Conservation (phyloP, 2,113 vertebrate species). For the Hemicordylus capensis region DNA sequence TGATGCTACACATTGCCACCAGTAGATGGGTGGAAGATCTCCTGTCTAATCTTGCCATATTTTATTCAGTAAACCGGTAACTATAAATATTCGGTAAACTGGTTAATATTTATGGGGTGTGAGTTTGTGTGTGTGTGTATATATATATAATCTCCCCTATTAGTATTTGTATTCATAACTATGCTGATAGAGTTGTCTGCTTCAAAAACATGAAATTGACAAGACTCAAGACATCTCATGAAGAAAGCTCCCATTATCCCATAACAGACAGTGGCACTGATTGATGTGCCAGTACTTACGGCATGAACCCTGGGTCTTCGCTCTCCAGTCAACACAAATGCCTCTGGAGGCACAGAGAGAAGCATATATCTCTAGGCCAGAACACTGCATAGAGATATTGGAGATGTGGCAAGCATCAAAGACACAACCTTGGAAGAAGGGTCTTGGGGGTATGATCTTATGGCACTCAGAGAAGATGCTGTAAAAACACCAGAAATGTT, state of each 20-base stretch:
- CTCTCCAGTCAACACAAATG: slow-evolving; percentile 87
- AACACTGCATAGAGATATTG: slow-evolving; percentile 63
- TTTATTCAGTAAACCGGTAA: background rate
- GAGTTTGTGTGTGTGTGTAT: too few relatives aligned
- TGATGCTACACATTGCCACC: background rate
- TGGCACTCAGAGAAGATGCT: slow-evolving; percentile 84
- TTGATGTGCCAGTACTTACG: slow-evolving; percentile 74
- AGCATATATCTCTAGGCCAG: slow-evolving; percentile 85
- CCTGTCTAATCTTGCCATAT: background rate
- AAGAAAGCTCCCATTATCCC: background rate
- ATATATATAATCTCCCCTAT: too few relatives aligned
- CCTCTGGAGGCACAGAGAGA: slow-evolving; percentile 77
- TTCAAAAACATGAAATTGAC: background rate
- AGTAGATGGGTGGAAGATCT: background rate
- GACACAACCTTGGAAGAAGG: slow-evolving; percentile 76
- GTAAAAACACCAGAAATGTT: slow-evolving; percentile 7
- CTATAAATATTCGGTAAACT: too few relatives aligned
- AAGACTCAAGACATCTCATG: background rate
- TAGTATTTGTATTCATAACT: too few relatives aligned
- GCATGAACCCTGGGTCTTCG: slow-evolving; percentile 75
- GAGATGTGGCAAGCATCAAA: slow-evolving; percentile 74
- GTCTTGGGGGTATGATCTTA: slow-evolving; percentile 60
- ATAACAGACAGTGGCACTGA: background rate
- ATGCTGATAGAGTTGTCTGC: background rate
- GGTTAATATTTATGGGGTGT: too few relatives aligned